These are phyloP conservation scores for Ctenopoma kingsleyae DNA, from an alignment of 2,797 vertebrate species.

Conservation along the genomic window DNA sequence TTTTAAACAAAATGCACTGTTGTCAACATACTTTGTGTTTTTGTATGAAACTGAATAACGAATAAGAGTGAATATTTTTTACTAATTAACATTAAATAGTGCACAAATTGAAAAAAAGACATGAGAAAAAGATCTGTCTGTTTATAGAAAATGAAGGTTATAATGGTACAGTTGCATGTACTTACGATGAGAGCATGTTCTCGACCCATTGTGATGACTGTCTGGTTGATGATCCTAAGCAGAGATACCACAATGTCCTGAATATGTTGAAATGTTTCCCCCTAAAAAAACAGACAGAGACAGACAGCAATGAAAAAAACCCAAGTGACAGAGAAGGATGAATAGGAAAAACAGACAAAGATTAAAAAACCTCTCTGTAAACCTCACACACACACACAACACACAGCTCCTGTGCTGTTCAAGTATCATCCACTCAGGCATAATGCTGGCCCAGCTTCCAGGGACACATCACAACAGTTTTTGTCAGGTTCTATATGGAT, in stretches of 20 bases:
- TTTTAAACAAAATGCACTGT: constrained; percentile 73
- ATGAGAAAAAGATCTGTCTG: not conserved
- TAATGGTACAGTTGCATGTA: constrained; percentile 51
- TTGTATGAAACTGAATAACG: not conserved
- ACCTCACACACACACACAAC: constrained; percentile 11
- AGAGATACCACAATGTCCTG: constrained; percentile 93
- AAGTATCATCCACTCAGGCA: constrained; percentile 1
- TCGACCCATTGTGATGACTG: constrained; percentile 93
- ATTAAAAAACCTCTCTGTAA: constrained; percentile 15
- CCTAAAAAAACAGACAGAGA: constrained; percentile 76
- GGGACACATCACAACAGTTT: constrained; percentile 9
- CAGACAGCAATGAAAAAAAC: constrained; percentile 3
- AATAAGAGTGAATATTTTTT: not conserved
- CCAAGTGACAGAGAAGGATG: not conserved
- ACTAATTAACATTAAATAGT: constrained; percentile 1
- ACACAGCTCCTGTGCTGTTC: not conserved
- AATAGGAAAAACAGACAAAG: constrained; percentile 1
- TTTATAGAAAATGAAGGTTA: not conserved
- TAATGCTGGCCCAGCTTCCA: not conserved
- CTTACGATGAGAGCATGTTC: constrained; percentile 94
- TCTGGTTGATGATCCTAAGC: constrained; percentile 91
- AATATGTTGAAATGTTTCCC: constrained; percentile 91
- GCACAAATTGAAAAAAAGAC: constrained; percentile 7
- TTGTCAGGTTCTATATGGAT: constrained; percentile 4
- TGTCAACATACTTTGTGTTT: constrained; percentile 46